A percentile compares a stretch with the other conserved stretches of the same genome.
Evolutionary conservation across 2,888 invertebrate species (phyloP).

Genomic region (Pristionchus maxplancki): DNA sequence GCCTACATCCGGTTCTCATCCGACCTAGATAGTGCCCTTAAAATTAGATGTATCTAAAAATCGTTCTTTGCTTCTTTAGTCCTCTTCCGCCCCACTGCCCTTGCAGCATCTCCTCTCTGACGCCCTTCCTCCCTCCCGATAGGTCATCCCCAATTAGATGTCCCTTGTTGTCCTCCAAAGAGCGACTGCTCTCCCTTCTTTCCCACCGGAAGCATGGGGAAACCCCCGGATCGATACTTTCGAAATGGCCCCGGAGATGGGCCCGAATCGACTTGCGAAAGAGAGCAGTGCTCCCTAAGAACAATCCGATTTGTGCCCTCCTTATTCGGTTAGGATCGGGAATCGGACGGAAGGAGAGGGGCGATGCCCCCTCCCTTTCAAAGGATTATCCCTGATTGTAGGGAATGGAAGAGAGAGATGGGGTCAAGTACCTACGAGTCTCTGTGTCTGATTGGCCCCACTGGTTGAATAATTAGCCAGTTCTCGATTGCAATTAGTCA

Average conservation of each 20-base stretch:
- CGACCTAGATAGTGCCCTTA: too few species aligned
- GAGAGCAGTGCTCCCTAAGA: not conserved
- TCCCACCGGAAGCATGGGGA: not conserved
- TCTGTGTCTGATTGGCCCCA: not conserved
- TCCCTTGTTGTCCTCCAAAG: slow-evolving; percentile 27
- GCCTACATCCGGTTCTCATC: too few species aligned
- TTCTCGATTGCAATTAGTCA: not conserved
- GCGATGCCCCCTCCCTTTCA: not conserved
- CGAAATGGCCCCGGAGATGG: not conserved
- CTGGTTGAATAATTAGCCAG: not conserved
- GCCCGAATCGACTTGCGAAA: not conserved
- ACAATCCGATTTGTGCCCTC: not conserved
- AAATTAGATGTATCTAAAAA: not conserved
- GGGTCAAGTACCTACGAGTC: not conserved
- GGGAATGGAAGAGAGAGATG: not conserved
- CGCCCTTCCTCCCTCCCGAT: not conserved
- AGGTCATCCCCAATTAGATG: slow-evolving; percentile 41
- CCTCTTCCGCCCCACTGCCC: not conserved
- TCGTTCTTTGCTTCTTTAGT: not conserved
- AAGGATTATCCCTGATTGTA: slow-evolving; percentile 1
- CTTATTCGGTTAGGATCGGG: slow-evolving; percentile 39
- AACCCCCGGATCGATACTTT: not conserved
- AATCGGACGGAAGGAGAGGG: not conserved
- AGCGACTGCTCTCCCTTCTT: not conserved
- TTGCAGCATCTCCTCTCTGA: not conserved